Percentiles rank a stretch among this genome's conserved stretches.
Conservation (phyloP, 35 echinoderm and acorn worm species). For the Eucidaris tribuloides region DNA sequence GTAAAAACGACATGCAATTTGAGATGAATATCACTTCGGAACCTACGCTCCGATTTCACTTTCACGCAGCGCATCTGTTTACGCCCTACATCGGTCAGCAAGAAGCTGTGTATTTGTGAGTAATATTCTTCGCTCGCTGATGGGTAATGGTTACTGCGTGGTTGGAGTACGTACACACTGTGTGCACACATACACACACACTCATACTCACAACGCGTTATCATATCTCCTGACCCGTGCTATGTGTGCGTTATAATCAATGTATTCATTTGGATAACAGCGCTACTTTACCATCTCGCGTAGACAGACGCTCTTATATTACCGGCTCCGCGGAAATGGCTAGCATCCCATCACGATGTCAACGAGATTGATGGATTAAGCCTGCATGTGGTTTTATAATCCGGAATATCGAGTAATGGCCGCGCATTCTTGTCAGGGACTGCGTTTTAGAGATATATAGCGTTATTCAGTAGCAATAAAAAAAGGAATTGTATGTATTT, state of each 20-base stretch:
- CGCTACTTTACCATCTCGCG: conserved; percentile 24
- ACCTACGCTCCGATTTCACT: neutral
- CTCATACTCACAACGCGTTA: neutral
- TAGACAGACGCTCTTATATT: conserved; percentile 18
- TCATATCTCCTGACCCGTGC: neutral
- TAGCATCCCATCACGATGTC: neutral
- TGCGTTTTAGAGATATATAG: too few species aligned
- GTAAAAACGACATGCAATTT: neutral
- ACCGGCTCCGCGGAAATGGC: neutral
- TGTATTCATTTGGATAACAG: conserved; percentile 13
- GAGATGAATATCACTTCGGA: neutral
- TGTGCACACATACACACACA: neutral
- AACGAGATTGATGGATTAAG: conserved; percentile 9
- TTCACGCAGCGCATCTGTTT: neutral
- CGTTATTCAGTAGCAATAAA: too few species aligned
- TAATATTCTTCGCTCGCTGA: neutral
- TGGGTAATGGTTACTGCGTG: neutral
- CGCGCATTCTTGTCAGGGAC: too few species aligned
- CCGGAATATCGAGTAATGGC: too few species aligned
- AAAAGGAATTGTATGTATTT: too few species aligned
- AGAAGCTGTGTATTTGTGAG: neutral
- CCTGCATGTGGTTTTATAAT: too few species aligned
- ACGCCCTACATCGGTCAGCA: neutral
- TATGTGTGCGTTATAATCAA: conserved; percentile 12
- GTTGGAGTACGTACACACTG: neutral